Conservation (phyloP, 2,113 vertebrate species). For the Cyrtonyx montezumae region DNA sequence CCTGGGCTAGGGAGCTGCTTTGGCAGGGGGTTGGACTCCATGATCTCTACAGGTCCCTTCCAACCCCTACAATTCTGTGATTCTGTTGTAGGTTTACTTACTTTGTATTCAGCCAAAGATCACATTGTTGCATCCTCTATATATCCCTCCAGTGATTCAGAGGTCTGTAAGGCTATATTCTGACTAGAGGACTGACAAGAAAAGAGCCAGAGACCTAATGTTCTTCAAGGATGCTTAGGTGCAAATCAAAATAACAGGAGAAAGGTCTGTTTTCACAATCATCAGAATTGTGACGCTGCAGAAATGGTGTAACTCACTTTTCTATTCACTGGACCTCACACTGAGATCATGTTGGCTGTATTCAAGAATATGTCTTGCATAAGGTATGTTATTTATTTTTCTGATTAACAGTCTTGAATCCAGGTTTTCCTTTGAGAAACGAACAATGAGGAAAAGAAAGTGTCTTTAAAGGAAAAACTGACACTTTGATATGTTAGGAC, state of each 20-base stretch:
- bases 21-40: no score
- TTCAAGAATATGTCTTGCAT: background rate
- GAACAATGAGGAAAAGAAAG: background rate
- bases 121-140: background rate
- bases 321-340: background rate
- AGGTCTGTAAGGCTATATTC: background rate
- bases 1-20: no score
- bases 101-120: background rate
- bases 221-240: background rate
- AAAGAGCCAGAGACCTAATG: background rate
- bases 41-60: no score
- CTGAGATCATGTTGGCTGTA: background rate
- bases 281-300: background rate
- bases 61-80: no score
- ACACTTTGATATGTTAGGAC: background rate
- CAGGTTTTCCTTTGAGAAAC: background rate
- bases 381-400: background rate
- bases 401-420: background rate
- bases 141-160: background rate
- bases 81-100: background rate
- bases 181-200: background rate
- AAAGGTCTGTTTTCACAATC: background rate
- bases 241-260: background rate
- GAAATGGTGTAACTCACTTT: background rate
- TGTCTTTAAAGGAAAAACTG: background rate